Evolutionary conservation across 30 jellyfish, hydroid and myxozoan genomes (phyloP), one percentile per base, ranked within the genome.

Genomic region (Clytia hemisphaerica): DNA sequence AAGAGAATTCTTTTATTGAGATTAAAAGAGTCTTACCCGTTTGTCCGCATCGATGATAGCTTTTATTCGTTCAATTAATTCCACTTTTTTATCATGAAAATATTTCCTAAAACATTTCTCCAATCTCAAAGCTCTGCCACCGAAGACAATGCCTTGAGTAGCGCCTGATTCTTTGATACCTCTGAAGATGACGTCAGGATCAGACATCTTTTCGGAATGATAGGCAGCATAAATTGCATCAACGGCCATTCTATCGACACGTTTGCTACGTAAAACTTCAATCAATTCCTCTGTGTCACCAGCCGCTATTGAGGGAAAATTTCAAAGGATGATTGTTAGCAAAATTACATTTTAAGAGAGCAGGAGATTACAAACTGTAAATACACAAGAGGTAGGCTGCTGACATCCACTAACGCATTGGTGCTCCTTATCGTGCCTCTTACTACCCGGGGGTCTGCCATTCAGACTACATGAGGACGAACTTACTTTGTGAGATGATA

Each of bases 101-200:
- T 57, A 57, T 30, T 26, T 30, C 19, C 70, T 25, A 26, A 57
- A n/a, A 21, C 70, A 57, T 57, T 57, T 57, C 49, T 57, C 70
- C 33, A 57, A 57, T 57, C 42, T 57, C 2, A n/a, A n/a, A 4
- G 70, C 70, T 5, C 30, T 26, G 12, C 70, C 70, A 57, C 44
- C 33, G 25, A 57, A 30, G 4, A 57, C 70, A 25, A 57, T 45
- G 4, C 70, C 70, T n/a, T 57, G 30, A 57, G 44, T 57, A n/a
- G 70, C 3, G 33, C 33, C 42, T 5, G 70, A 21, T 21, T 57
- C 70, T 30, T n/a, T 12, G 3, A 57, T 21, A 5, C 70, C 70
- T 22, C 70, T 37, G 30, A 57, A 57, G 19, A 57, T n/a, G 14
- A 33, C 70, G 12, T 57, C 19, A 4, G 51, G 38, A 57, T 2